Percentiles rank a stretch among this genome's conserved stretches.
These are phyloP conservation scores for Onchidella celtica DNA, from an alignment of 2,888 invertebrate species.

Conservation along the genomic window DNA sequence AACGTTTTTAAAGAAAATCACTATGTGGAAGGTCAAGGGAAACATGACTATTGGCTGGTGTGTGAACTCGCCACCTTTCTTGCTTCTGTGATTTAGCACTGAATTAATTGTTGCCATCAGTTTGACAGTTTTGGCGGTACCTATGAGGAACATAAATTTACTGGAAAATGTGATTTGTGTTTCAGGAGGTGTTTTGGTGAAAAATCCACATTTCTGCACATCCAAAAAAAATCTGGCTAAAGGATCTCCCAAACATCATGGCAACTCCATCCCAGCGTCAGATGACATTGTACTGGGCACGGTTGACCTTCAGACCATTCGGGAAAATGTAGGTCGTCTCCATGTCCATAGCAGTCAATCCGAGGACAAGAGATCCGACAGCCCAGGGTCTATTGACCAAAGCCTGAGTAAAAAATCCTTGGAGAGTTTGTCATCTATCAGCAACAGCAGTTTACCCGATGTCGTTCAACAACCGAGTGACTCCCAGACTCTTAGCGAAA, in stretches of 20 bases:
- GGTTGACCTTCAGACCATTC: constrained; percentile 56
- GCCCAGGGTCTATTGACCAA: neutral
- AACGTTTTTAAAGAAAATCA: no score
- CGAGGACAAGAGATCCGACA: constrained; percentile 2
- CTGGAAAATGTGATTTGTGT: no score
- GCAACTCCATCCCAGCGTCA: constrained; percentile 10
- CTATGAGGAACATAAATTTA: no score
- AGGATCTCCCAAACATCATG: constrained; percentile 33
- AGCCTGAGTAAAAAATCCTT: constrained; percentile 9
- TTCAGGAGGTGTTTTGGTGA: constrained; percentile 55
- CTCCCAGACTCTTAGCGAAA: neutral
- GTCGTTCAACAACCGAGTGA: constrained; percentile 53
- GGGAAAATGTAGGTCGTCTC: constrained; percentile 55
- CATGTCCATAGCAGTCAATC: constrained; percentile 27
- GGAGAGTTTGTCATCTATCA: constrained; percentile 27
- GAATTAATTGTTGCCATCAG: no score
- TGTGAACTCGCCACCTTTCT: no score
- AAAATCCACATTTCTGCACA: constrained; percentile 51
- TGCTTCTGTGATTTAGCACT: no score
- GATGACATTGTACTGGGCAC: constrained; percentile 59
- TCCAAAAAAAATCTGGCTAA: neutral
- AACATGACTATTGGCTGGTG: no score
- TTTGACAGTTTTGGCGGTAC: no score
- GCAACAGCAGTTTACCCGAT: constrained; percentile 50
- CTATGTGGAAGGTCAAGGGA: no score